Evolutionary conservation across 1,140 invertebrate genomes (phyloP).

Genomic region (Euwallacea similis): DNA sequence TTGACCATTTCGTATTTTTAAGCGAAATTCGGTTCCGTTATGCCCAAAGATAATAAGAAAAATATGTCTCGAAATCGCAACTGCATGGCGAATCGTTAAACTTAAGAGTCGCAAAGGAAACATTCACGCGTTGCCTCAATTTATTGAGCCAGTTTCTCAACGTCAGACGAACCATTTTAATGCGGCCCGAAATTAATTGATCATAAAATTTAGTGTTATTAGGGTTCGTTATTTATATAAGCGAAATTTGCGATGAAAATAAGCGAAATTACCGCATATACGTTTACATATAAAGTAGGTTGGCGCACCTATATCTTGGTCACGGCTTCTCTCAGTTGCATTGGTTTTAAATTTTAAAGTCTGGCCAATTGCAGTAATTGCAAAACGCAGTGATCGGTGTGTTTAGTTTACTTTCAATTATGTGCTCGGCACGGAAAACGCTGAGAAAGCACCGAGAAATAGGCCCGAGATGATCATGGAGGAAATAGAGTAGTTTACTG

Average conservation of each 20-base stretch:
- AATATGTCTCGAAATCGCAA: no score
- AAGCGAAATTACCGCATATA: conserved; percentile 30
- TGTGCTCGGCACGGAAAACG: no score
- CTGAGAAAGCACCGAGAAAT: no score
- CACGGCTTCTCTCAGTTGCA: conserved; percentile 24
- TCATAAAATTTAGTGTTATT: conserved; percentile 30
- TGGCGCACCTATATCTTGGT: conserved; percentile 27
- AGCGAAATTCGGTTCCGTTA: no score
- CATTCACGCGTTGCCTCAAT: neutral
- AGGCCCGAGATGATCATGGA: no score
- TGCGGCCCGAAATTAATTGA: conserved; percentile 22
- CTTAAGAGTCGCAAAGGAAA: no score
- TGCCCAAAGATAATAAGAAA: no score
- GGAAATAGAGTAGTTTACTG: no score
- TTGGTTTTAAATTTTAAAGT: conserved; percentile 18
- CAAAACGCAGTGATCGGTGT: neutral
- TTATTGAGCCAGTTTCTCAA: conserved; percentile 6
- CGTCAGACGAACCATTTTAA: conserved; percentile 8
- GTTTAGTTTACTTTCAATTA: no score
- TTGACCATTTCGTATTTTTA: no score
- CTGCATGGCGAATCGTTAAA: no score
- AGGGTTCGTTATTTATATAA: conserved; percentile 25
- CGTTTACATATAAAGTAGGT: conserved; percentile 29
- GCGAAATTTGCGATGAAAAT: conserved; percentile 24
- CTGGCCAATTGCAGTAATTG: neutral